These are phyloP conservation scores for Cydia splendana DNA, from an alignment of 1,140 invertebrate species.

Conservation along the genomic window DNA sequence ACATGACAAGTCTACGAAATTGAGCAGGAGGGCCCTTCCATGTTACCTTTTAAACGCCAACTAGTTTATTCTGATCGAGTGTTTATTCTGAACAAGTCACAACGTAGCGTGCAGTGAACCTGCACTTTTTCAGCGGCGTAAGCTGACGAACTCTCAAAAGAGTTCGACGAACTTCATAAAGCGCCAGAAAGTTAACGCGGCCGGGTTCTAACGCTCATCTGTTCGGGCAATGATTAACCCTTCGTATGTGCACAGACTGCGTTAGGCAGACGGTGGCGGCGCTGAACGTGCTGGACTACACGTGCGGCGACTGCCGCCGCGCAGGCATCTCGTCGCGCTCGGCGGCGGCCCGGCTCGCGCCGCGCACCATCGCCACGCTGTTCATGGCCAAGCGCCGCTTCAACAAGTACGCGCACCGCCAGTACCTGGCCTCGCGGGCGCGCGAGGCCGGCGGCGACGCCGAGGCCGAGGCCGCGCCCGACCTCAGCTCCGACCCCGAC, in stretches of 20 bases:
- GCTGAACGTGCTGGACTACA: conserved; percentile 75
- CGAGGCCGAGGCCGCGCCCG: conserved; percentile 35
- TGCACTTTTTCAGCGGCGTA: not conserved
- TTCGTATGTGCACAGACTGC: conserved; percentile 61
- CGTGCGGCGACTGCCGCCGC: conserved; percentile 73
- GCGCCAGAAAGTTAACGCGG: not conserved
- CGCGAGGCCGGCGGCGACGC: conserved; percentile 33
- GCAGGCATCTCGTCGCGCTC: conserved; percentile 74
- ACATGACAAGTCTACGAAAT: not conserved
- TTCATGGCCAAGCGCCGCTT: conserved; percentile 77
- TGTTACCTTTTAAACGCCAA: not conserved
- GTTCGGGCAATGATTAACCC: not conserved
- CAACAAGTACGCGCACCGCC: conserved; percentile 77
- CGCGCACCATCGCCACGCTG: conserved; percentile 73
- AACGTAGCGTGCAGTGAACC: too few species aligned
- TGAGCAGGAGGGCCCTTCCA: not conserved
- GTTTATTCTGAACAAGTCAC: not conserved
- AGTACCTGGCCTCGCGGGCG: conserved; percentile 62
- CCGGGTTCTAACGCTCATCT: not conserved
- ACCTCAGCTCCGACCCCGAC: conserved; percentile 38
- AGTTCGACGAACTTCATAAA: too few species aligned
- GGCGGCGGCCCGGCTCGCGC: conserved; percentile 70
- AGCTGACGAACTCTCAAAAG: too few species aligned
- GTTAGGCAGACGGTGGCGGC: conserved; percentile 68
- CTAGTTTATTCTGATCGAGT: not conserved